Conservation (phyloP, 2,797 vertebrate genomes). For the Perodicticus potto region DNA sequence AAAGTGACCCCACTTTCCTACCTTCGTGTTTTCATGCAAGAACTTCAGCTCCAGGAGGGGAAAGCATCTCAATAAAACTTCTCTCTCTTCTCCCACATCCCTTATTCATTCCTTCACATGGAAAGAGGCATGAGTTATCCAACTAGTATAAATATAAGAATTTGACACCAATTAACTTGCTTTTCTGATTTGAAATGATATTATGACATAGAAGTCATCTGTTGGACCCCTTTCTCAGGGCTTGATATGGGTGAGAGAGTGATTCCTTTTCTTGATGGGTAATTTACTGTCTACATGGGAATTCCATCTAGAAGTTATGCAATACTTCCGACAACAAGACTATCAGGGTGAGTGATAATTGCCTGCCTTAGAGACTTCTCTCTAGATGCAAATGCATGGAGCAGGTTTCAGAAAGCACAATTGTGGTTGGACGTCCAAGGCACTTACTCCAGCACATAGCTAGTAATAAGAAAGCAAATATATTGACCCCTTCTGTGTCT, state of each 20-base stretch:
- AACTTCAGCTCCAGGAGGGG: neutral
- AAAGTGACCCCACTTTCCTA: neutral
- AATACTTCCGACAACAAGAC: neutral
- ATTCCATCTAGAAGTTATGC: neutral
- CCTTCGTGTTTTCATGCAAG: neutral
- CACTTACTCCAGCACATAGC: neutral
- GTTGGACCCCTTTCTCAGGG: neutral
- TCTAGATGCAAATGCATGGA: neutral
- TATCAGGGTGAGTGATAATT: neutral
- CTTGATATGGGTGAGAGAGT: neutral
- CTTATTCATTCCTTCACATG: neutral
- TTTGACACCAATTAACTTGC: neutral
- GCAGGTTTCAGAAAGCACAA: neutral
- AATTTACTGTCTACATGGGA: neutral
- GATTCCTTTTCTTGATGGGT: neutral
- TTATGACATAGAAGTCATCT: neutral
- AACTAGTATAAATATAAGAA: neutral
- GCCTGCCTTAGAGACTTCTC: neutral
- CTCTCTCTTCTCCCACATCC: neutral
- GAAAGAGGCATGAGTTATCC: neutral
- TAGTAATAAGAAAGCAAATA: neutral
- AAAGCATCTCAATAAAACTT: neutral
- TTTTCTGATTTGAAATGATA: neutral
- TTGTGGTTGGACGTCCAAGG: neutral
- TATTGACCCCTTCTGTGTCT: neutral